phyloP scores from a whole-genome alignment of 2,888 invertebrate species.

The Drosophila pullipes region DNA sequence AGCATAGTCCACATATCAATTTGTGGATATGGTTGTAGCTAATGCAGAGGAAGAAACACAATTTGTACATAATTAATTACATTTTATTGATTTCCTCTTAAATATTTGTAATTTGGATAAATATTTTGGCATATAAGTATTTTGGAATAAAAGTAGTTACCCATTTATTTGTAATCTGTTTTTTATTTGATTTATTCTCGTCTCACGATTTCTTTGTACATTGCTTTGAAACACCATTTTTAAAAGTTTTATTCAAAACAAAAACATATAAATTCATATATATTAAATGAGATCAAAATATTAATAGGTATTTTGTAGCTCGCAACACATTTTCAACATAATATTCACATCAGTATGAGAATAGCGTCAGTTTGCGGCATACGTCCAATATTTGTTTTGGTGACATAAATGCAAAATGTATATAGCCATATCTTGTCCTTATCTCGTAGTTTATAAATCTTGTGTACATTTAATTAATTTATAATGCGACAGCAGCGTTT shows the following conservation, averaged over 20 bases:
- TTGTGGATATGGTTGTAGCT: neutral
- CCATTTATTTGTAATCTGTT: neutral
- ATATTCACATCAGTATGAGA: neutral
- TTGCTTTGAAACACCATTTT: neutral
- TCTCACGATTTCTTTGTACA: no score
- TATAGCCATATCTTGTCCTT: conserved; percentile 5
- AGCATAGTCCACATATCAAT: neutral
- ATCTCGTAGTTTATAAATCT: conserved; percentile 7
- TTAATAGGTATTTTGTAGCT: neutral
- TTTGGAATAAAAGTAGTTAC: neutral
- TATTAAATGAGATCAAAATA: neutral
- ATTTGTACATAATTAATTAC: no score
- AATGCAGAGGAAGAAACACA: neutral
- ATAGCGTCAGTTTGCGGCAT: neutral
- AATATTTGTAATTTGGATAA: no score
- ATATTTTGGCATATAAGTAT: no score
- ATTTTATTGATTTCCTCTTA: neutral
- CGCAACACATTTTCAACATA: neutral
- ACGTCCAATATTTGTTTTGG: conserved; percentile 5
- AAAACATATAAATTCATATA: neutral
- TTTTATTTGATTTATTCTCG: neutral
- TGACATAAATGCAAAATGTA: conserved; percentile 47
- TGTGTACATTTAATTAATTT: conserved; percentile 18
- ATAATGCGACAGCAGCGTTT: neutral
- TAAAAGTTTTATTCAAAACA: neutral